Percentiles rank a stretch among this genome's conserved stretches.
These are phyloP conservation scores for Condylostylus longicornis DNA, from an alignment of 1,140 invertebrate species.

Conservation along the genomic window DNA sequence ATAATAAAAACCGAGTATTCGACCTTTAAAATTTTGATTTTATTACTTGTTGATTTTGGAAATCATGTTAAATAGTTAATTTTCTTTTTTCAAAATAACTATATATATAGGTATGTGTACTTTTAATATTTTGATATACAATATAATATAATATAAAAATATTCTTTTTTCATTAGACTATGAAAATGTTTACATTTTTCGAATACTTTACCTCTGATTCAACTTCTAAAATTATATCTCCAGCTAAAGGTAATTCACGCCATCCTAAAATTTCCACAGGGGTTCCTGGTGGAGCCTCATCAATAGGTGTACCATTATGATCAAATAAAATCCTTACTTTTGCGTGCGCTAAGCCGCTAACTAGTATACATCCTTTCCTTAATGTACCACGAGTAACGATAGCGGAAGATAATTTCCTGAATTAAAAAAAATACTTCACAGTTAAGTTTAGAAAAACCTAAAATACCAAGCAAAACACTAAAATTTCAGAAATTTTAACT, in stretches of 20 bases:
- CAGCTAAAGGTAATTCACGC: slow-evolving; percentile 71
- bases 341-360: slow-evolving; percentile 67
- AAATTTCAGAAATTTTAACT: too few relatives aligned
- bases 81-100: neutral
- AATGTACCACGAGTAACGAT: slow-evolving; percentile 83
- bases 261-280: slow-evolving; percentile 83
- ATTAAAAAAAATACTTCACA: slow-evolving; percentile 10
- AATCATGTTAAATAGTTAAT: neutral
- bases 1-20: too few relatives aligned
- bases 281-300: slow-evolving; percentile 52
- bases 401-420: slow-evolving; percentile 71
- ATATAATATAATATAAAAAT: too few relatives aligned
- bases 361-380: slow-evolving; percentile 61
- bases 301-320: slow-evolving; percentile 52
- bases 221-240: slow-evolving; percentile 75
- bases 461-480: too few relatives aligned
- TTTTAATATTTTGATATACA: too few relatives aligned
- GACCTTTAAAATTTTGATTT: neutral
- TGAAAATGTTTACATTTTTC: slow-evolving; percentile 18
- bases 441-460: too few relatives aligned
- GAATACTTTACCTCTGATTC: slow-evolving; percentile 41
- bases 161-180: too few relatives aligned
- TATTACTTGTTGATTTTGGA: neutral
- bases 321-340: slow-evolving; percentile 79
- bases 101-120: too few relatives aligned